phyloP scores from a whole-genome alignment of 2,888 invertebrate species.

The Tineola bisselliella region DNA sequence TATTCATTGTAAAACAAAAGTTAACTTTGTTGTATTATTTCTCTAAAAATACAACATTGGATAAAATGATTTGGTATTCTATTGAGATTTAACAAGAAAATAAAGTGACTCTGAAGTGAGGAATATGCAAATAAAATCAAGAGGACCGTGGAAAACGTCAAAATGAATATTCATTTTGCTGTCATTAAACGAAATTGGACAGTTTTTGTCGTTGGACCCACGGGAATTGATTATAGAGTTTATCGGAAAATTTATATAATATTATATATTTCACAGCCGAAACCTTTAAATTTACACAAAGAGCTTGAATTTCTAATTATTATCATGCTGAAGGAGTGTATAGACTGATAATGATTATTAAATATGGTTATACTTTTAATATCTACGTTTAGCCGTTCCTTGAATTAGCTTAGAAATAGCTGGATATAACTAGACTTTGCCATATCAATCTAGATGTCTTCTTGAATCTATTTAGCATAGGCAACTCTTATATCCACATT shows the following conservation, averaged over 20 bases:
- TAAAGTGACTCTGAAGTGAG: slow-evolving; percentile 11
- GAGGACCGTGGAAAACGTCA: slow-evolving; percentile 26
- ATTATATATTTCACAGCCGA: too few relatives aligned
- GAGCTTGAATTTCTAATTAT: too few relatives aligned
- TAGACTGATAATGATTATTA: too few relatives aligned
- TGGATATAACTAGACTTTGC: too few relatives aligned
- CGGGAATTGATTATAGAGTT: slow-evolving; percentile 22
- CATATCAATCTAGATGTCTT: too few relatives aligned
- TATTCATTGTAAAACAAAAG: neutral
- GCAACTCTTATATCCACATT: too few relatives aligned
- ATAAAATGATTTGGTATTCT: slow-evolving; percentile 5
- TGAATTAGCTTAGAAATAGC: too few relatives aligned
- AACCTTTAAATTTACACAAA: too few relatives aligned
- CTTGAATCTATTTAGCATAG: too few relatives aligned
- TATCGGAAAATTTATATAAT: neutral
- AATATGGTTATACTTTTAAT: too few relatives aligned
- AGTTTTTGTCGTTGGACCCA: slow-evolving; percentile 26
- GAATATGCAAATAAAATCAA: slow-evolving; percentile 13
- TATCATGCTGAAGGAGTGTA: too few relatives aligned
- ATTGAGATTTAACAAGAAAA: slow-evolving; percentile 6
- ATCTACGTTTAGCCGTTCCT: too few relatives aligned
- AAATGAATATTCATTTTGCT: slow-evolving; percentile 44
- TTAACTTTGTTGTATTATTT: neutral
- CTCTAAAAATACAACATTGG: neutral
- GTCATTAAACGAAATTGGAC: slow-evolving; percentile 40